A percentile compares a stretch with the other conserved stretches of the same genome.
These are phyloP conservation scores for Charaxes varanes DNA, from an alignment of 1,140 invertebrate genomes.

Conservation along the genomic window DNA sequence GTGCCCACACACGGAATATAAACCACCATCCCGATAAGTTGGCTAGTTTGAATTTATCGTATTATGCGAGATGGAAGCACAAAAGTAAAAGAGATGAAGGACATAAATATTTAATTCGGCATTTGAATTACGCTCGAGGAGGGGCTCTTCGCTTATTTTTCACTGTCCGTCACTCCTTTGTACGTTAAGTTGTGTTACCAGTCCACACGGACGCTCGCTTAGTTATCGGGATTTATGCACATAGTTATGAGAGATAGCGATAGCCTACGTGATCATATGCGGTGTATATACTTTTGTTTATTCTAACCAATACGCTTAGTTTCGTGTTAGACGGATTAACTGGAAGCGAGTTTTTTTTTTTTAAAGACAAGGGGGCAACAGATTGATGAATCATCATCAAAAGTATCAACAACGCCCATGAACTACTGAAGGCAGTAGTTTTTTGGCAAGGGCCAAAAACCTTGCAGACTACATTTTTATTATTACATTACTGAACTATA, in stretches of 20 bases:
- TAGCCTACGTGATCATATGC: slow-evolving; percentile 9
- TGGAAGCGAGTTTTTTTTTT: too few relatives aligned
- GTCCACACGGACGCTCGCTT: slow-evolving; percentile 32
- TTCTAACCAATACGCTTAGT: too few relatives aligned
- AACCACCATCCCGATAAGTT: slow-evolving; percentile 12
- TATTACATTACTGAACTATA: too few relatives aligned
- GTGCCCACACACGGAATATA: slow-evolving; percentile 19
- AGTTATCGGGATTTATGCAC: slow-evolving; percentile 36
- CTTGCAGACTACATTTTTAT: too few relatives aligned
- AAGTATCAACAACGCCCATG: too few relatives aligned
- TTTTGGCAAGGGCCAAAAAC: too few relatives aligned
- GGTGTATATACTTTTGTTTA: neutral
- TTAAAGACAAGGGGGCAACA: too few relatives aligned
- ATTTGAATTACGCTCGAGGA: slow-evolving; percentile 45
- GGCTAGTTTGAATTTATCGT: slow-evolving; percentile 35
- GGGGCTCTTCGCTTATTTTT: slow-evolving; percentile 51
- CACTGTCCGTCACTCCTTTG: slow-evolving; percentile 47
- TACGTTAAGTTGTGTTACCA: slow-evolving; percentile 30
- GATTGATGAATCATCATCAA: too few relatives aligned
- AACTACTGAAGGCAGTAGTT: too few relatives aligned
- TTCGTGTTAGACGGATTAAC: too few relatives aligned
- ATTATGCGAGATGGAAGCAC: slow-evolving; percentile 29
- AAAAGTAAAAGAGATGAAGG: slow-evolving; percentile 33
- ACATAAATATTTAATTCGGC: slow-evolving; percentile 52
- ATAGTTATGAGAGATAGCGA: slow-evolving; percentile 36